phyloP scores from a whole-genome alignment of 2,888 invertebrate genomes.

The Julus scandinavius region DNA sequence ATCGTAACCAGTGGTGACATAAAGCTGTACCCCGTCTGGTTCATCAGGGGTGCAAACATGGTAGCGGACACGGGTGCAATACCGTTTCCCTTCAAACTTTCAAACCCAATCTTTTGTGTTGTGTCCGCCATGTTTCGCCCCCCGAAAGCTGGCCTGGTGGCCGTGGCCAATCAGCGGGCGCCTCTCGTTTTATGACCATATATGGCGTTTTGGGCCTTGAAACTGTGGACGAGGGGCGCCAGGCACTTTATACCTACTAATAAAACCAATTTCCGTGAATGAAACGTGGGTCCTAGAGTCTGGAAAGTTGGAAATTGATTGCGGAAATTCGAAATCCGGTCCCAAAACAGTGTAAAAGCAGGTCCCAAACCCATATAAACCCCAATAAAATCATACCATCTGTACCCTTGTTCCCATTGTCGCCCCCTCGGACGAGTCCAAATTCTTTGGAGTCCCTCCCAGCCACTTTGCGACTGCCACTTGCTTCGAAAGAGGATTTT shows the following conservation, averaged over 20 bases:
- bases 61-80: too few relatives aligned
- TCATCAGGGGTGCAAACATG: not conserved
- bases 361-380: too few relatives aligned
- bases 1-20: not conserved
- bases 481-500: not conserved
- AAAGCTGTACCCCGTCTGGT: not conserved
- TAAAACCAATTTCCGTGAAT: not conserved
- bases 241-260: not conserved
- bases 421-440: too few relatives aligned
- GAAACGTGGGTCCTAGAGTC: not conserved
- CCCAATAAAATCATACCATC: too few relatives aligned
- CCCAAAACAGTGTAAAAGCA: too few relatives aligned
- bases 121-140: not conserved
- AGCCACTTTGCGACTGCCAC: not conserved
- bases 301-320: too few relatives aligned
- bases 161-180: constrained; percentile 47
- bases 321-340: too few relatives aligned
- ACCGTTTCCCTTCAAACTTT: constrained; percentile 42
- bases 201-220: constrained; percentile 43
- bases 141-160: not conserved
- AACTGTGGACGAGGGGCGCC: not conserved
- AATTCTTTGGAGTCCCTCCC: not conserved
- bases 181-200: constrained; percentile 55
- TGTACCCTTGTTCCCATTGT: too few relatives aligned
- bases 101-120: constrained; percentile 33